These are phyloP conservation scores for Xestobium rufovillosum DNA, from an alignment of 2,888 invertebrate species.

Conservation along the genomic window DNA sequence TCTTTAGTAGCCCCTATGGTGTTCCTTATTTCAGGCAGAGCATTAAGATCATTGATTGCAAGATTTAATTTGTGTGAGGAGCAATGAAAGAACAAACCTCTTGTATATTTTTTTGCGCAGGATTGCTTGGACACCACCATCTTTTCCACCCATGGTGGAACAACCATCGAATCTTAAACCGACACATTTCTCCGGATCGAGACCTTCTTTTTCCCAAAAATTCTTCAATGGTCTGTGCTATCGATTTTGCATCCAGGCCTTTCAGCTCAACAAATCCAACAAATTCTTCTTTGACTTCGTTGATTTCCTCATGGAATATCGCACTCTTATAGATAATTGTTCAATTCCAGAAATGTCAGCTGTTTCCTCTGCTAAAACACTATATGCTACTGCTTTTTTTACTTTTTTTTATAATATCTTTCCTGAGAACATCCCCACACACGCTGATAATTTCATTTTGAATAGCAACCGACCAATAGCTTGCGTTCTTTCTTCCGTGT, in stretches of 20 bases:
- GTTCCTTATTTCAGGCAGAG: constrained; percentile 25
- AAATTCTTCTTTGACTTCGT: constrained; percentile 26
- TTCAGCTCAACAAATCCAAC: constrained; percentile 26
- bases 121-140: constrained; percentile 27
- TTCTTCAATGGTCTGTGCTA: constrained; percentile 25
- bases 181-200: constrained; percentile 24
- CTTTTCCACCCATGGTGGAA: constrained; percentile 28
- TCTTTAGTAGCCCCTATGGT: constrained; percentile 24
- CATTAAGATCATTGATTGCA: constrained; percentile 26
- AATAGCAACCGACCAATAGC: constrained; percentile 27
- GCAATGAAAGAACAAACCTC: constrained; percentile 28
- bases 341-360: constrained; percentile 27
- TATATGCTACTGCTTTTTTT: constrained; percentile 24
- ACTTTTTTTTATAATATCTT: constrained; percentile 25
- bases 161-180: constrained; percentile 30
- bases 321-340: constrained; percentile 26
- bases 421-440: constrained; percentile 26
- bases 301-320: constrained; percentile 25
- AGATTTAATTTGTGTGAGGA: constrained; percentile 29
- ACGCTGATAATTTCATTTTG: constrained; percentile 32
- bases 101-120: constrained; percentile 25
- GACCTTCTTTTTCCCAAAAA: constrained; percentile 20
- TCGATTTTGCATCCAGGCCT: constrained; percentile 23
- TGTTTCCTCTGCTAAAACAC: constrained; percentile 27
- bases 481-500: constrained; percentile 26